These are phyloP conservation scores for Squalus acanthias DNA, from an alignment of 2,797 vertebrate genomes.

Conservation along the genomic window DNA sequence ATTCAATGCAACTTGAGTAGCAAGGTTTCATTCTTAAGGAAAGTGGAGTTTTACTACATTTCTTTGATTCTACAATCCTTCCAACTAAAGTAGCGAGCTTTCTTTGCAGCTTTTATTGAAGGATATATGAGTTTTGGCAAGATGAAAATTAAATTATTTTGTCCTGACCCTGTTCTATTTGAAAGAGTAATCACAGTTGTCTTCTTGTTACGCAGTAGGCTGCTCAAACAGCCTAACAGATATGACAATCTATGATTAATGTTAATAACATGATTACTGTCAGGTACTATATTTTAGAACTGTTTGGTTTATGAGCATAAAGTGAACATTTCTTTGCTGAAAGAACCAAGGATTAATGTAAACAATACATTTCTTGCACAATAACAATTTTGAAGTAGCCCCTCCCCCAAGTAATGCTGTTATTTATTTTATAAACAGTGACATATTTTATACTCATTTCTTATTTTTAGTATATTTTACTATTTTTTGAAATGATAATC, in stretches of 20 bases:
- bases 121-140: not conserved
- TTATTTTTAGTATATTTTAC: not conserved
- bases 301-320: constrained; percentile 16
- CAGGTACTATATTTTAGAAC: not conserved
- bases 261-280: constrained; percentile 37
- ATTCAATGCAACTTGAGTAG: not conserved
- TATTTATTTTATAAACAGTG: not conserved
- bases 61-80: not conserved
- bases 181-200: constrained; percentile 33
- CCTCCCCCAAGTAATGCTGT: not conserved
- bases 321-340: constrained; percentile 9
- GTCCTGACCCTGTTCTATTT: constrained; percentile 18
- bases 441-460: not conserved
- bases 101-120: not conserved
- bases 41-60: not conserved
- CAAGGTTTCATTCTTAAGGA: not conserved
- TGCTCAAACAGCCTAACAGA: constrained; percentile 23
- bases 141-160: constrained; percentile 25
- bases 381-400: not conserved
- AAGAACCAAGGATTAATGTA: not conserved
- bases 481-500: not conserved
- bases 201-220: constrained; percentile 10
- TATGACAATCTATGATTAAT: constrained; percentile 35
- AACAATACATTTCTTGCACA: not conserved
- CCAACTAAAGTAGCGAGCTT: not conserved